phyloP scores from a whole-genome alignment of 2,888 invertebrate genomes.

The Epistrophe grossulariae region DNA sequence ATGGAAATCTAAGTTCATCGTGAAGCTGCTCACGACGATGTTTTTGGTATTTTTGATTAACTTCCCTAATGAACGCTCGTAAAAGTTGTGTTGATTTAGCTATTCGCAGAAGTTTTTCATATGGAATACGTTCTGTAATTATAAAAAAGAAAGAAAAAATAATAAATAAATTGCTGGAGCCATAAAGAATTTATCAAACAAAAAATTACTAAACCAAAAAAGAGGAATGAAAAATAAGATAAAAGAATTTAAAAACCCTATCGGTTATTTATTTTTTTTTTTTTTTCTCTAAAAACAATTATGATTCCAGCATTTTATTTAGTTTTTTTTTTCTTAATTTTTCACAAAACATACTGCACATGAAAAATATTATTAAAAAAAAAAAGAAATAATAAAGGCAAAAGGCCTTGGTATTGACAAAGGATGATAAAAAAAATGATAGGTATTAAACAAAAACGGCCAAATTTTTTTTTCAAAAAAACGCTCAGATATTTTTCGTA shows the following conservation, averaged over 20 bases:
- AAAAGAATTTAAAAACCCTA: slow-evolving; percentile 60
- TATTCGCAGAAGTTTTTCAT: slow-evolving; percentile 80
- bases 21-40: slow-evolving; percentile 60
- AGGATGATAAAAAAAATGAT: slow-evolving; percentile 56
- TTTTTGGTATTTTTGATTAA: slow-evolving; percentile 70
- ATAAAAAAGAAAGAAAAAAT: slow-evolving; percentile 64
- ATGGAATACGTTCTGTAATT: slow-evolving; percentile 83
- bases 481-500: too few species aligned
- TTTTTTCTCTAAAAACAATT: slow-evolving; percentile 17
- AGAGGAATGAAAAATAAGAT: slow-evolving; percentile 25
- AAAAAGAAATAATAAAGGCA: slow-evolving; percentile 26
- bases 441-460: slow-evolving; percentile 23
- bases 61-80: slow-evolving; percentile 76
- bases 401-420: slow-evolving; percentile 25
- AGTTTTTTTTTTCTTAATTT: slow-evolving; percentile 62
- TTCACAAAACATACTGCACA: slow-evolving; percentile 54
- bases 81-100: slow-evolving; percentile 80
- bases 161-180: slow-evolving; percentile 83
- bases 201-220: slow-evolving; percentile 46
- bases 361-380: slow-evolving; percentile 49
- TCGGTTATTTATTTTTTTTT: slow-evolving; percentile 69
- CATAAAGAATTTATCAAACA: slow-evolving; percentile 61
- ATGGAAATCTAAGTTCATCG: slow-evolving; percentile 58
- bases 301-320: slow-evolving; percentile 78
- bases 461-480: not conserved